These are phyloP conservation scores for Lophura nycthemera DNA, from an alignment of 2,113 vertebrate genomes.

Conservation along the genomic window DNA sequence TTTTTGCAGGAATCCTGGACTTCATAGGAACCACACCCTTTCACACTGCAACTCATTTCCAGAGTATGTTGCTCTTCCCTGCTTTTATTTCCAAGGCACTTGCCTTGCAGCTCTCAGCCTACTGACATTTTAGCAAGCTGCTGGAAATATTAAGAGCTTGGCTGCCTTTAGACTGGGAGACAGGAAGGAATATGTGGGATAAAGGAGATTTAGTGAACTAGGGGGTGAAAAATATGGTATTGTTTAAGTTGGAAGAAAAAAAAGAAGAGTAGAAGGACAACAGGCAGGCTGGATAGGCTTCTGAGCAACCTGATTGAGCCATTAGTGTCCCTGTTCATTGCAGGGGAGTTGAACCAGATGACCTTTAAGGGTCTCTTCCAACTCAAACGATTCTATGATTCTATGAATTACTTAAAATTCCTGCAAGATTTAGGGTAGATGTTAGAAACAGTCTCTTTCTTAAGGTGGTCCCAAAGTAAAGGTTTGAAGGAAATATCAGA, in stretches of 20 bases:
- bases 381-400: too few relatives aligned
- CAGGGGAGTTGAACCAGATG: too few relatives aligned
- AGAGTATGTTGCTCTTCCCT: background rate
- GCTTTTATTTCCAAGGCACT: slow-evolving; percentile 17
- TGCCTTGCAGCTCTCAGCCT: background rate
- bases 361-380: too few relatives aligned
- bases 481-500: background rate
- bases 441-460: background rate
- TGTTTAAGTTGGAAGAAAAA: background rate
- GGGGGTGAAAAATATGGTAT: background rate
- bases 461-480: background rate
- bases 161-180: background rate
- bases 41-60: background rate
- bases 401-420: background rate
- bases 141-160: background rate
- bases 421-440: background rate
- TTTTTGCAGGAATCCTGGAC: background rate
- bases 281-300: background rate
- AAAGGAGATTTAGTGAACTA: slow-evolving; percentile 29
- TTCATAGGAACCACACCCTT: background rate
- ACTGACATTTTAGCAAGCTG: background rate
- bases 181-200: background rate
- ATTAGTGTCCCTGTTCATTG: too few relatives aligned
- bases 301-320: too few relatives aligned
- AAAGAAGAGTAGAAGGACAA: background rate